These are phyloP conservation scores for Pollenia angustigena DNA, from an alignment of 2,888 invertebrate species.

Conservation along the genomic window DNA sequence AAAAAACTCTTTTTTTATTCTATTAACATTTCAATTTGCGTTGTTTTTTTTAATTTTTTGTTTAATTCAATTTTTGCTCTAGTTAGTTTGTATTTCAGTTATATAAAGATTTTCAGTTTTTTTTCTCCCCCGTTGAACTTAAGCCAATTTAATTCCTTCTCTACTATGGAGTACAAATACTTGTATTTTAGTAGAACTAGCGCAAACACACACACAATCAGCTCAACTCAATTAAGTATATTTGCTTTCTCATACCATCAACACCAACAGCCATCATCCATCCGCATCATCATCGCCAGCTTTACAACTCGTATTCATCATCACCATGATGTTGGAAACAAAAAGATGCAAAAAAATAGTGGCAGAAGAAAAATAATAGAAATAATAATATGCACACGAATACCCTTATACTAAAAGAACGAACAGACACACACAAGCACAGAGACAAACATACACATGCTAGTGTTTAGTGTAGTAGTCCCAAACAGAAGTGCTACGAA, in stretches of 20 bases:
- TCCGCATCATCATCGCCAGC: background rate
- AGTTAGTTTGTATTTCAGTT: conserved; percentile 49
- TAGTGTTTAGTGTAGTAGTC: too few relatives aligned
- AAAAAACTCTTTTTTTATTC: conserved; percentile 3
- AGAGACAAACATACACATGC: background rate
- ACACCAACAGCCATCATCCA: background rate
- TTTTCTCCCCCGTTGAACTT: conserved; percentile 50
- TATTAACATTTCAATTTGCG: conserved; percentile 44
- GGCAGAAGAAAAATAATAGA: background rate
- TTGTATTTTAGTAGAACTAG: conserved; percentile 29
- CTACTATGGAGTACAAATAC: background rate
- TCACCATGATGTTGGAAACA: background rate
- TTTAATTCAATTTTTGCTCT: conserved; percentile 66
- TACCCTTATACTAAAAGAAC: background rate
- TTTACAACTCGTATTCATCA: background rate
- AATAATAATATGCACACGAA: conserved; percentile 29
- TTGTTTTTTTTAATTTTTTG: conserved; percentile 9
- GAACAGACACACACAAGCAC: background rate
- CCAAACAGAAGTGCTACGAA: too few relatives aligned
- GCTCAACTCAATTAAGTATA: conserved; percentile 69
- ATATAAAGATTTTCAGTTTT: conserved; percentile 14
- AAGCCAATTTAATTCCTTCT: conserved; percentile 63
- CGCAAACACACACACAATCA: conserved; percentile 49
- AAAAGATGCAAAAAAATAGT: conserved; percentile 6
- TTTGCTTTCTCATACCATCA: conserved; percentile 62